Evolutionary conservation across 1,140 invertebrate species (phyloP).

Genomic region (Penaeus vannamei): DNA sequence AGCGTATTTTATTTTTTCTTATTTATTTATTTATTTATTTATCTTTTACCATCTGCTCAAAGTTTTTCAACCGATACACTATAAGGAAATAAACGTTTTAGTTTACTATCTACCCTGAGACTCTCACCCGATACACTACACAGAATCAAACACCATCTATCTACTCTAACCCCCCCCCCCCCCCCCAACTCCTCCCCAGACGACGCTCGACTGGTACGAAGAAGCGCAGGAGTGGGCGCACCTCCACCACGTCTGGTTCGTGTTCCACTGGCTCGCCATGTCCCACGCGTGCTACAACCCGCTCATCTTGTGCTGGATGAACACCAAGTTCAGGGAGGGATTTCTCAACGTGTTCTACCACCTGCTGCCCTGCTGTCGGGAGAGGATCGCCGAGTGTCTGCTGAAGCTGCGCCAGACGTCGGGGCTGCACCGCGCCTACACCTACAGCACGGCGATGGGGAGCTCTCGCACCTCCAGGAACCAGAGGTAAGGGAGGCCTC

Average conservation of each 20-base stretch:
- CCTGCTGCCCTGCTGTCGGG: conserved; percentile 39
- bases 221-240: conserved; percentile 13
- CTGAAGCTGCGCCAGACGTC: conserved; percentile 29
- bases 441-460: conserved; percentile 43
- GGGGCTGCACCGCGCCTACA: conserved; percentile 32
- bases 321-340: conserved; percentile 72
- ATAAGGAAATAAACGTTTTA: too few relatives aligned
- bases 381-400: not conserved
- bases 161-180: not conserved
- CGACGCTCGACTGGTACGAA: conserved; percentile 42
- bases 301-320: conserved; percentile 75
- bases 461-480: not conserved
- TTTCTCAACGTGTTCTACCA: conserved; percentile 37
- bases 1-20: too few relatives aligned
- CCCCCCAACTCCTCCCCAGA: not conserved
- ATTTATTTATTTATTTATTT: too few relatives aligned
- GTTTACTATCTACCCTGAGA: too few relatives aligned
- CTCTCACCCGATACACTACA: not conserved
- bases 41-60: too few relatives aligned
- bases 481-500: not conserved
- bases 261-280: conserved; percentile 68
- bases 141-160: not conserved
- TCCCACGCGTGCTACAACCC: conserved; percentile 74
- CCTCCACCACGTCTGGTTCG: conserved; percentile 69
- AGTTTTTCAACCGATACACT: too few relatives aligned